Conservation (phyloP, 1,140 invertebrate genomes). For the Cydia fagiglandana region DNA sequence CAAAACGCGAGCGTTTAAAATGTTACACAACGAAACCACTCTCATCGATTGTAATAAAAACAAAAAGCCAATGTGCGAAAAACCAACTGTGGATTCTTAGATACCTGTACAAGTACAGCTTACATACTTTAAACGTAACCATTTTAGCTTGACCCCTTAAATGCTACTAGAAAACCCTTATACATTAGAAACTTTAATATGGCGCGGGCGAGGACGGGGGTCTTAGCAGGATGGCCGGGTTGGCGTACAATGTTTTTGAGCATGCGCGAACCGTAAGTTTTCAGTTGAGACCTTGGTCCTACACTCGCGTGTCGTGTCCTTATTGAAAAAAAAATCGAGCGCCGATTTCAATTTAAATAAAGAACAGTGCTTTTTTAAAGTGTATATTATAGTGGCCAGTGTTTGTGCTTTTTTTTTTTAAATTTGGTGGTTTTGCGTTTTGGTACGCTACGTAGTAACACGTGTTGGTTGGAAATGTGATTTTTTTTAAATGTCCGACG, state of each 20-base stretch:
- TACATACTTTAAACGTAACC: constrained; percentile 48
- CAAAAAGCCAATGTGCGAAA: constrained; percentile 36
- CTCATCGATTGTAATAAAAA: constrained; percentile 19
- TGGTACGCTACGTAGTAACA: background rate
- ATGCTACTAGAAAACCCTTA: background rate
- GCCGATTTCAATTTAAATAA: constrained; percentile 40
- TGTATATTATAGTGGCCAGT: background rate
- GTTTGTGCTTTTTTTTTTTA: background rate
- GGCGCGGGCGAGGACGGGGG: constrained; percentile 36
- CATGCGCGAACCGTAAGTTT: constrained; percentile 52
- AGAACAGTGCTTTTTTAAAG: background rate
- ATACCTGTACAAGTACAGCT: constrained; percentile 42
- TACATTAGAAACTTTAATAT: constrained; percentile 7
- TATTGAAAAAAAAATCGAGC: constrained; percentile 37
- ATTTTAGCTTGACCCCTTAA: constrained; percentile 39
- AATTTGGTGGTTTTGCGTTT: background rate
- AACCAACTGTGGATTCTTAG: constrained; percentile 65
- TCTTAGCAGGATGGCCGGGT: constrained; percentile 40
- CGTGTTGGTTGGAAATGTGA: constrained; percentile 35
- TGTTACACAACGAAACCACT: background rate
- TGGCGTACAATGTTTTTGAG: constrained; percentile 48
- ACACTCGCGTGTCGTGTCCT: constrained; percentile 35
- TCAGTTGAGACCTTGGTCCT: constrained; percentile 47
- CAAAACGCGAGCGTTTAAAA: too few relatives aligned
- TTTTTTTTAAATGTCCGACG: constrained; percentile 61